Evolutionary conservation across 2,113 vertebrate species (phyloP).

Genomic region (Otis tarda): DNA sequence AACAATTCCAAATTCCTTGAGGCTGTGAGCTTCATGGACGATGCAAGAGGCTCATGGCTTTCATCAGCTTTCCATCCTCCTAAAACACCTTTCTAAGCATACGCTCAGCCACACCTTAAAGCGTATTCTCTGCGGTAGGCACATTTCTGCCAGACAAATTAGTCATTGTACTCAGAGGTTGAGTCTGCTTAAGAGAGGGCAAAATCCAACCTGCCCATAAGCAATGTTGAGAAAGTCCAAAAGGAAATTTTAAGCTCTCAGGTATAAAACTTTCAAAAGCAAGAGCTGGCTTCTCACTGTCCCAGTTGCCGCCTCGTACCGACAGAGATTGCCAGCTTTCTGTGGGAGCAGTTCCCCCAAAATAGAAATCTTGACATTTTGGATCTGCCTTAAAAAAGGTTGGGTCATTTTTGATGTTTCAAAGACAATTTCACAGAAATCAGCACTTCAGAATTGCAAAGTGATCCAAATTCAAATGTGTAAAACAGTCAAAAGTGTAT

Average conservation of each 20-base stretch:
- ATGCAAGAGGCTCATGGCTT: background rate
- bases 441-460: background rate
- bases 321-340: background rate
- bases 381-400: background rate
- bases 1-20: background rate
- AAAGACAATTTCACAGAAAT: background rate
- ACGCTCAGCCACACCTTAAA: background rate
- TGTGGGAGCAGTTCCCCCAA: background rate
- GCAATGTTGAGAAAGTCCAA: background rate
- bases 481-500: background rate
- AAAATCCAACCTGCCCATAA: background rate
- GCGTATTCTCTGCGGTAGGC: background rate
- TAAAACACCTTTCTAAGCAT: background rate
- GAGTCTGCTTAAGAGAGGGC: background rate
- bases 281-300: background rate
- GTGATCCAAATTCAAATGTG: background rate
- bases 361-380: background rate
- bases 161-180: background rate
- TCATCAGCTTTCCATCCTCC: background rate
- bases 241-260: background rate
- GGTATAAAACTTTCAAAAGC: background rate
- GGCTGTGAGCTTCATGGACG: background rate
- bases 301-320: background rate
- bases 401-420: background rate
- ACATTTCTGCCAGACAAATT: background rate